Percentiles rank a stretch among this genome's conserved stretches.
These are phyloP conservation scores for Scomberomorus guttatus DNA, from an alignment of 2,797 vertebrate genomes.

Conservation along the genomic window DNA sequence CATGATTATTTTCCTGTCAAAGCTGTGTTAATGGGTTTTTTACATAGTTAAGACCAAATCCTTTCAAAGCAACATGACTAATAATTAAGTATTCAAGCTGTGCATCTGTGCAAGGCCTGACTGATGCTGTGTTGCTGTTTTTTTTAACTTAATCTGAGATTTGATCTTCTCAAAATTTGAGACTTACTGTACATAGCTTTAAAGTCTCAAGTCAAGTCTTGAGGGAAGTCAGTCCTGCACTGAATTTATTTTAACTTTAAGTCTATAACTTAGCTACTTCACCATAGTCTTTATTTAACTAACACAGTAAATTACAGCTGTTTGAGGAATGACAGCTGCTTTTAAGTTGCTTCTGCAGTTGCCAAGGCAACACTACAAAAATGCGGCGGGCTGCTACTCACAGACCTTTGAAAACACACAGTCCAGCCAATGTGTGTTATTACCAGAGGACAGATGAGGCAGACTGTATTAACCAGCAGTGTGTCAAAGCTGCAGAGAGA, in stretches of 20 bases:
- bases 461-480: constrained; percentile 51
- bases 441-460: constrained; percentile 38
- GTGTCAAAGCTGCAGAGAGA: constrained; percentile 37
- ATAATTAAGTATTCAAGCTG: too few relatives aligned
- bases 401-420: constrained; percentile 21
- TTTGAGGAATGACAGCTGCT: constrained; percentile 36
- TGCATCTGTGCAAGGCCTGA: too few relatives aligned
- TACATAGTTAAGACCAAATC: background rate
- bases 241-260: background rate
- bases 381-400: constrained; percentile 15
- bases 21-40: background rate
- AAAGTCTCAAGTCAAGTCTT: background rate
- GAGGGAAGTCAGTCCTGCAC: background rate
- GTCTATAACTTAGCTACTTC: constrained; percentile 5
- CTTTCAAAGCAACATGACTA: too few relatives aligned
- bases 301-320: constrained; percentile 40
- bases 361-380: constrained; percentile 31
- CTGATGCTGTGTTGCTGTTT: too few relatives aligned
- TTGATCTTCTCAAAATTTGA: too few relatives aligned
- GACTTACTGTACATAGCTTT: background rate
- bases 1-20: background rate
- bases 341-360: constrained; percentile 38
- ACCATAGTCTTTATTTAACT: constrained; percentile 19
- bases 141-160: too few relatives aligned
- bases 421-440: constrained; percentile 17